Conservation (phyloP, 2,888 invertebrate species). For the Allophyes oxyacanthae region DNA sequence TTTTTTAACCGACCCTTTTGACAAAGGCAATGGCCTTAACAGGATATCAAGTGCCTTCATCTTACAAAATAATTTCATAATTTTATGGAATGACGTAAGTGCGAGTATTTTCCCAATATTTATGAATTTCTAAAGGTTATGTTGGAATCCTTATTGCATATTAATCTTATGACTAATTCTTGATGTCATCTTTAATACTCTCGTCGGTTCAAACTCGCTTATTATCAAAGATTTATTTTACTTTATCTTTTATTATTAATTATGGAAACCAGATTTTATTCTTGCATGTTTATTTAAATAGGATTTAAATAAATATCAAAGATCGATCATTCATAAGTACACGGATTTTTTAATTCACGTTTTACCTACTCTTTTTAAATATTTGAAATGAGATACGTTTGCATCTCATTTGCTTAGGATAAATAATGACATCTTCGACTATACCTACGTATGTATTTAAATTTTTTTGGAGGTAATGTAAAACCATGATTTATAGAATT, state of each 20-base stretch:
- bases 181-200: slow-evolving; percentile 36
- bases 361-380: no score
- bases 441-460: no score
- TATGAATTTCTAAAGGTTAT: slow-evolving; percentile 19
- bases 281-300: neutral
- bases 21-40: slow-evolving; percentile 17
- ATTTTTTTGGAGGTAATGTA: no score
- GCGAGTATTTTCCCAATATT: slow-evolving; percentile 14
- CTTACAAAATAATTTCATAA: slow-evolving; percentile 33
- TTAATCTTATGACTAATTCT: slow-evolving; percentile 31
- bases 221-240: slow-evolving; percentile 7
- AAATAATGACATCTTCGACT: no score
- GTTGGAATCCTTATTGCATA: slow-evolving; percentile 27
- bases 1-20: slow-evolving; percentile 5
- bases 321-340: neutral
- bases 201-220: slow-evolving; percentile 10
- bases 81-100: slow-evolving; percentile 20
- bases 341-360: neutral
- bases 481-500: no score
- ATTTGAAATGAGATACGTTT: no score
- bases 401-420: no score
- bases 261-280: slow-evolving; percentile 12
- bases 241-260: slow-evolving; percentile 6
- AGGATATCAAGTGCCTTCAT: slow-evolving; percentile 7
- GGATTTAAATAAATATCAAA: neutral